A percentile compares a stretch with the other conserved stretches of the same genome.
These are phyloP conservation scores for Acanthosepion pharaonis DNA, from an alignment of 2,888 invertebrate genomes.

Conservation along the genomic window DNA sequence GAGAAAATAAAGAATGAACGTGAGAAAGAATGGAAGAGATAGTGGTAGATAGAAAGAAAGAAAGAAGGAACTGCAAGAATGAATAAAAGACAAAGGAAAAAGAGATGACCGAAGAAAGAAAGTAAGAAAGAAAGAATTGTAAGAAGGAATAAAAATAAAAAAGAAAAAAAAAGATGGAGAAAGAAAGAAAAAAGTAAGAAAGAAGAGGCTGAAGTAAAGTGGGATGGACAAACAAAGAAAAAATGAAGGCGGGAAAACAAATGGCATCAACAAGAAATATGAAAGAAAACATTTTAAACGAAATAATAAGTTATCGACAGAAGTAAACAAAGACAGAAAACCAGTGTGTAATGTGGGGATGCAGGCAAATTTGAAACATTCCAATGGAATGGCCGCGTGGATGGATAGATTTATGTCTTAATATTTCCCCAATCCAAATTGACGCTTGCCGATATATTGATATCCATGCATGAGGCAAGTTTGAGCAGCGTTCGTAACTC, in stretches of 20 bases:
- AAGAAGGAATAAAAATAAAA: neutral
- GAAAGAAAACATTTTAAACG: neutral
- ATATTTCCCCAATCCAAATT: slow-evolving; percentile 17
- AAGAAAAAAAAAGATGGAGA: neutral
- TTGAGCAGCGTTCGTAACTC: neutral
- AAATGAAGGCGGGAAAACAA: neutral
- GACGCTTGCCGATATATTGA: slow-evolving; percentile 33
- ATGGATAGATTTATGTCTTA: slow-evolving; percentile 20
- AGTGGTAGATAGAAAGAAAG: too few relatives aligned
- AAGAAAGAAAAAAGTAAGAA: neutral
- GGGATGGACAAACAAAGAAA: neutral
- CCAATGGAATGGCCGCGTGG: neutral
- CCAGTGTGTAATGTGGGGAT: neutral
- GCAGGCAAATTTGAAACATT: neutral
- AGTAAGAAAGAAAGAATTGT: neutral
- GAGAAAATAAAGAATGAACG: too few relatives aligned
- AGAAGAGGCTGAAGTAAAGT: neutral
- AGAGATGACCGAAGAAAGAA: neutral
- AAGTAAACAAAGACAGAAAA: neutral
- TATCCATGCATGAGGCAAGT: neutral
- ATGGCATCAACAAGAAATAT: neutral
- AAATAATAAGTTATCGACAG: neutral
- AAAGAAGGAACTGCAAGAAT: too few relatives aligned
- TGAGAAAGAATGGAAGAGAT: too few relatives aligned
- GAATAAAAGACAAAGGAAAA: too few relatives aligned